A percentile compares a stretch with the other conserved stretches of the same genome.
These are phyloP conservation scores for Caenorhabditis imperialis DNA, from an alignment of 2,888 invertebrate species.

Conservation along the genomic window DNA sequence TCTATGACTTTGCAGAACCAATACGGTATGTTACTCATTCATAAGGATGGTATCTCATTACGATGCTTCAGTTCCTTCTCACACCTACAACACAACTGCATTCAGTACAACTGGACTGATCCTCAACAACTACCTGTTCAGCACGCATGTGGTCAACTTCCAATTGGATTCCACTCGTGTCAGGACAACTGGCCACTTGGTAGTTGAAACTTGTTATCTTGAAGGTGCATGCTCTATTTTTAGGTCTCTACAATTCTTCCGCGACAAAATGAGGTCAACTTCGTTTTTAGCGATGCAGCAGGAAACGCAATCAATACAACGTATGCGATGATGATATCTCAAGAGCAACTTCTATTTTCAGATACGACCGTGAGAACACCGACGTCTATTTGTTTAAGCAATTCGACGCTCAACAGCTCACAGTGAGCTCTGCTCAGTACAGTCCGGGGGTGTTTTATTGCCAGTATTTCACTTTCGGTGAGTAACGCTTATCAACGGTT, in stretches of 20 bases:
- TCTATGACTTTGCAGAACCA: conserved; percentile 15
- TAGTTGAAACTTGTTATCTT: background rate
- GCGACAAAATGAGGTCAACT: conserved; percentile 2
- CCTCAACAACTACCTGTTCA: conserved; percentile 4
- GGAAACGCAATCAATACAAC: background rate
- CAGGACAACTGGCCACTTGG: conserved; percentile 17
- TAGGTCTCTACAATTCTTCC: conserved; percentile 15
- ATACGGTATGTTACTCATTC: conserved; percentile 1
- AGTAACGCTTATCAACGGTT: background rate
- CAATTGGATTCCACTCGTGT: conserved; percentile 3
- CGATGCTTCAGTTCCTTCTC: background rate
- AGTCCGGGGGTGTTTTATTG: conserved; percentile 12
- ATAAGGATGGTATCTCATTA: background rate
- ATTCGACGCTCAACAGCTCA: conserved; percentile 4
- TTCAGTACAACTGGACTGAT: conserved; percentile 21
- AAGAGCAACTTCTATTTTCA: too few relatives aligned
- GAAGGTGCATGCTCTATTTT: background rate
- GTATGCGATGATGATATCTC: too few relatives aligned
- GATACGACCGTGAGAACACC: too few relatives aligned
- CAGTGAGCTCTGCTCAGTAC: background rate
- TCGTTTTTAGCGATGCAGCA: conserved; percentile 11
- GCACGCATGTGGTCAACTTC: conserved; percentile 23
- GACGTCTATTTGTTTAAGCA: background rate
- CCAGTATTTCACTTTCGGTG: conserved; percentile 10
- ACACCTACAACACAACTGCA: conserved; percentile 12